These are phyloP conservation scores for Hemibagrus wyckioides DNA, from an alignment of 2,113 vertebrate genomes.

Conservation along the genomic window DNA sequence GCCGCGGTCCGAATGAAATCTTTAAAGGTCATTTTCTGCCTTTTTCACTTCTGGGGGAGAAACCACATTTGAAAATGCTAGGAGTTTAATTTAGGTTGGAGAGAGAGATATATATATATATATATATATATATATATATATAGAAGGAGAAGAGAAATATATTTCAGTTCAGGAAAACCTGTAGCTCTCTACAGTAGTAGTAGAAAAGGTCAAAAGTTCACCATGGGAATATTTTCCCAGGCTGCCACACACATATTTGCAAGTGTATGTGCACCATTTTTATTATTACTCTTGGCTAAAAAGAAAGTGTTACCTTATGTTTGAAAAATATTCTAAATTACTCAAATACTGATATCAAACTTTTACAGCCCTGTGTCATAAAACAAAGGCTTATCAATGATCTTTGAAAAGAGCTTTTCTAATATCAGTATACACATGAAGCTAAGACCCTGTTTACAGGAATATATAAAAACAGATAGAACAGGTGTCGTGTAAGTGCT, in stretches of 20 bases:
- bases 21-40: not conserved
- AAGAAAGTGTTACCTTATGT: not conserved
- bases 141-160: not conserved
- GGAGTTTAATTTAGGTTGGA: not conserved
- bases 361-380: not conserved
- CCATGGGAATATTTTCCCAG: not conserved
- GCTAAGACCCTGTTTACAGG: not conserved
- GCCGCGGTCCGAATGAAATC: not conserved
- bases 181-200: not conserved
- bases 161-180: not conserved
- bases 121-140: too few species aligned
- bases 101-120: too few species aligned
- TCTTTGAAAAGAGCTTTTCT: not conserved
- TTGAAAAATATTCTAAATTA: not conserved
- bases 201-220: conserved; percentile 1
- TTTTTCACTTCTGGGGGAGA: not conserved
- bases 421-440: not conserved
- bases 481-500: not conserved
- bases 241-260: not conserved
- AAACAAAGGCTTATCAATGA: not conserved
- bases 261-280: not conserved
- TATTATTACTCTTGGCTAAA: not conserved
- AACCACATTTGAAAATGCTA: not conserved
- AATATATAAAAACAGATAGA: not conserved
- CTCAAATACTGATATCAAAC: not conserved